Base-by-base conservation (phyloP, 2,888 invertebrate genomes). In the Drosophila diplacantha region DNA sequence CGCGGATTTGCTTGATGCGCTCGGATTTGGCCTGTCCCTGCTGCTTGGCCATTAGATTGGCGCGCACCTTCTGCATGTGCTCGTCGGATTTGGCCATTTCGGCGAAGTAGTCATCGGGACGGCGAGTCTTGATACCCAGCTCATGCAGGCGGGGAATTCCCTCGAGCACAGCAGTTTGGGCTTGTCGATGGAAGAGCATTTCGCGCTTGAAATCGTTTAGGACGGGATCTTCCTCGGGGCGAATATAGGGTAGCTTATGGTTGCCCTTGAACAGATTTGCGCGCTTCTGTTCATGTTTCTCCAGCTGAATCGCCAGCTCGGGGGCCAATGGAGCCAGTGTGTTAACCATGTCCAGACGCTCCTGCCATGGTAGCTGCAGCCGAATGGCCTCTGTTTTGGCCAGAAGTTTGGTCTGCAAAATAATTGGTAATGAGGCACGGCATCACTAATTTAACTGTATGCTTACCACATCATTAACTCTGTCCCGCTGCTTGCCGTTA, bases 81-180 rank as follows among this genome's bases (percentile, higher is more conserved):
- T 92, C 92, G 89, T 99, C 99, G 14, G 95, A 91, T 88, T 99
- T 99, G 0, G 96, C 97, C 99, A 99, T 99, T 90, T 99, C 96
- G 0, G 99, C 99, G 89, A 98, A 99, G 88, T 97, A 99, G 88
- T 99, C 99, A 57, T 96, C 95, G 0, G 99, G 99, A 50, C 94
- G 91, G 83, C 92, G 93, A 0, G 96, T 97, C 0, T 92, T 90
- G 46, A 98, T 89, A 20, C 92, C 93, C 6, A 95, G 86, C 37
- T 92, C 91, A 65, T 95, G 94, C 9, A 99, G 89, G 72, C 91
- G 91, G 44, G 93, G 92, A 22, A 99, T 91, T 0, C 94, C 95
- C 70, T 95, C 93, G 26, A 96, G 75, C 1, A 96, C 96, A 0
- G 98, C 93, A 22, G 94, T 92, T 85, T 98, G 96, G 0, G 95